Evolutionary conservation across 1,140 invertebrate genomes (phyloP), one percentile per base, ranked within the genome.

Genomic region (Brachionus asplanchnoidis): DNA sequence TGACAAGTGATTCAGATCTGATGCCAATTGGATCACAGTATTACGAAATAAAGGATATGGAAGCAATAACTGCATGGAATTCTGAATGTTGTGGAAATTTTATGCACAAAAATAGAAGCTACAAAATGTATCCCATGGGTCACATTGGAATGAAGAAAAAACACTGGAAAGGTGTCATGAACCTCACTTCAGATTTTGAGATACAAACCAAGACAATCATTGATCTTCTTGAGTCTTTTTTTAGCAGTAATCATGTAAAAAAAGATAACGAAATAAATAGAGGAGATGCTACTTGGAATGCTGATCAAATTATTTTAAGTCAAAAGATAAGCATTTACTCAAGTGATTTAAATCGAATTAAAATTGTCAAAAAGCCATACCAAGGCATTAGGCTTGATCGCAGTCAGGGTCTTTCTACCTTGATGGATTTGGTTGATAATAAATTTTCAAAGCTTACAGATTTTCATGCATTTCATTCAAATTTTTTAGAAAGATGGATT

Each of bases 81-180:
- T 53, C 86, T 4, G 42, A 56, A 20, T 86, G 86, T 36, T 86
- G 86, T 65, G 75, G 85, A 26, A 32, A 85, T 17, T 86, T 86
- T 70, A 65, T 66, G 32, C 84, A 86, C 36, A 42, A 60, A 68
- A 77, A 73, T 40, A 12, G 7, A 53, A 73, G 46, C 12, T 85
- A 85, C 46, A 60, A 77, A n/a, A 85, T 85, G 85, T 70, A 85
- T 46, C 86, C 86, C 1, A 73, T 86, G 75, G 75, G 75, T 42
- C 84, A 86, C 40, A 80, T 85, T 12, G 84, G 75, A n/a, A 77
- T 85, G 70, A 85, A 20, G 11, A 78, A 85, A 26, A 44, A 65
- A 14, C 85, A 56, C 9, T 86, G 86, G 86, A 32, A 26, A 44
- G 36, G 46, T 4, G 40, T 53, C 11, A 78, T 78, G 36, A 17